phyloP scores from a whole-genome alignment of 2,113 vertebrate genomes.

The Amblyopsis rosae region DNA sequence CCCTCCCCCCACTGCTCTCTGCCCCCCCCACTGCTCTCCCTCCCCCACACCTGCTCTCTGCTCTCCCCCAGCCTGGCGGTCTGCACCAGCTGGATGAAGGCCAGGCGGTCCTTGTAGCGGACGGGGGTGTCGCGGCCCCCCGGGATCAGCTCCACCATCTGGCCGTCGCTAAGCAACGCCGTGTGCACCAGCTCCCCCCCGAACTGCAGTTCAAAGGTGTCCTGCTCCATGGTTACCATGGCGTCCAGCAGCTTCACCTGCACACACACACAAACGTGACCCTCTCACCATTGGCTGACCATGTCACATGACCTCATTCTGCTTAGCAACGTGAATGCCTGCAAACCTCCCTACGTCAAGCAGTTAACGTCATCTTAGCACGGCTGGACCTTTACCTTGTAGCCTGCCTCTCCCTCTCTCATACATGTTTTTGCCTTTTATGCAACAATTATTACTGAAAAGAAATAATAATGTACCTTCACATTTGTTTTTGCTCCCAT shows the following conservation, averaged over 20 bases:
- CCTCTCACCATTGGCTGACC: not conserved
- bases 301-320: not conserved
- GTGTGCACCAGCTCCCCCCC: conserved; percentile 94
- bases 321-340: too few species aligned
- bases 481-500: too few species aligned
- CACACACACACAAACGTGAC: conserved; percentile 18
- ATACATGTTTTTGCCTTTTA: too few species aligned
- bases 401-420: too few species aligned
- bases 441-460: too few species aligned
- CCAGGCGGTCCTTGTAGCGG: conserved; percentile 85
- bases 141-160: conserved; percentile 87
- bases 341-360: too few species aligned
- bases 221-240: conserved; percentile 96
- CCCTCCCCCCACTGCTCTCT: too few species aligned
- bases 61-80: conserved; percentile 90
- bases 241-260: conserved; percentile 95
- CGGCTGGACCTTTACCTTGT: too few species aligned
- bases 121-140: conserved; percentile 83
- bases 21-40: too few species aligned
- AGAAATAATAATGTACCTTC: too few species aligned
- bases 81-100: conserved; percentile 89
- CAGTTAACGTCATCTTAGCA: too few species aligned
- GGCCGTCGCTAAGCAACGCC: conserved; percentile 88
- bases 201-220: conserved; percentile 94
- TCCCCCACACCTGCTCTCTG: conserved; percentile 86